Evolutionary conservation across 2,888 invertebrate genomes (phyloP).

Genomic region (Fragum whitleyi): DNA sequence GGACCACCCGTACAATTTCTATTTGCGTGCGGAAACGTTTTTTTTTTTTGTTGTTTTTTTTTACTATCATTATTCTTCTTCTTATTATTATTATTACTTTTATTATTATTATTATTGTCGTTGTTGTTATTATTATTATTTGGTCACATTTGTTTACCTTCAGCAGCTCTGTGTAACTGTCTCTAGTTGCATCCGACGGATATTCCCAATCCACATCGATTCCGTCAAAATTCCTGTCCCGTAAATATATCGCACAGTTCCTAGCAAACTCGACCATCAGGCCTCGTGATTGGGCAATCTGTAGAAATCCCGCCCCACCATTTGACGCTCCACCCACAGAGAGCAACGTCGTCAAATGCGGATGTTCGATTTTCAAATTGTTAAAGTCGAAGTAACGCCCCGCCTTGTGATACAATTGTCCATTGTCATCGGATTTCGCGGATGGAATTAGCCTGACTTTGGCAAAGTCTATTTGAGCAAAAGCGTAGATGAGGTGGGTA

Average conservation of each 20-base stretch:
- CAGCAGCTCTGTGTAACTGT: conserved; percentile 67
- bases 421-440: conserved; percentile 60
- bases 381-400: conserved; percentile 72
- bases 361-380: conserved; percentile 72
- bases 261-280: conserved; percentile 71
- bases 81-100: no score
- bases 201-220: conserved; percentile 83
- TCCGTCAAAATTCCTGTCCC: conserved; percentile 78
- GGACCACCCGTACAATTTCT: no score
- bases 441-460: conserved; percentile 88
- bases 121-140: no score
- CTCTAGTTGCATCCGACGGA: conserved; percentile 68
- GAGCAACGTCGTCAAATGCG: conserved; percentile 75
- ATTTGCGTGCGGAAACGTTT: no score
- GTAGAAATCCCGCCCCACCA: conserved; percentile 61
- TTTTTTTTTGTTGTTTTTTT: no score
- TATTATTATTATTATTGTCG: no score
- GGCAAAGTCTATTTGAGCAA: conserved; percentile 98
- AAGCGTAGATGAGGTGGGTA: conserved; percentile 98
- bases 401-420: conserved; percentile 44
- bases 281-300: conserved; percentile 59
- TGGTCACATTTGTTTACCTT: no score
- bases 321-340: conserved; percentile 77
- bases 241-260: conserved; percentile 68
- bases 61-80: no score